Conservation (phyloP, 2,888 invertebrate species). For the Diaphora mendica region DNA sequence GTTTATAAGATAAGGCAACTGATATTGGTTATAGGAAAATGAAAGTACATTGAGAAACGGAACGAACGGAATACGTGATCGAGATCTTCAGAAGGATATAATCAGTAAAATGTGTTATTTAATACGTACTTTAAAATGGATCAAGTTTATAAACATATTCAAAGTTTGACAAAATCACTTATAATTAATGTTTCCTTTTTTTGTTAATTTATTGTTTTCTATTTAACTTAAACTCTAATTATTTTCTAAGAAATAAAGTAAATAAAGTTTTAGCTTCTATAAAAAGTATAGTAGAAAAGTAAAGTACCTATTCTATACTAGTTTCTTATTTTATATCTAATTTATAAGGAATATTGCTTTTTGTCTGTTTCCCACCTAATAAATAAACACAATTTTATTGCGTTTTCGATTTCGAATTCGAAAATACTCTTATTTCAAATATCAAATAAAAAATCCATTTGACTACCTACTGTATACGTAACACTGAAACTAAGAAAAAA, state of each 20-base stretch:
- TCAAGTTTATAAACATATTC: too few species aligned
- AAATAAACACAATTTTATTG: not conserved
- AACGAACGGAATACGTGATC: not conserved
- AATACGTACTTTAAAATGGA: not conserved
- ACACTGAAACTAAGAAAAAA: not conserved
- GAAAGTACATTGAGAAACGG: too few species aligned
- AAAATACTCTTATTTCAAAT: not conserved
- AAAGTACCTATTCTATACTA: not conserved
- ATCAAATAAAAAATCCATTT: not conserved
- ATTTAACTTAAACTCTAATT: not conserved
- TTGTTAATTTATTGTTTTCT: too few species aligned
- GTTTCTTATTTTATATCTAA: not conserved
- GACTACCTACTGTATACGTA: not conserved
- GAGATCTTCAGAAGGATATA: not conserved
- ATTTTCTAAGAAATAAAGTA: too few species aligned
- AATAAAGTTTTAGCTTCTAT: not conserved
- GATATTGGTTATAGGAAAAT: conserved; percentile 6
- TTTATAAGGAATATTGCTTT: not conserved
- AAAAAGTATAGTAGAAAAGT: not conserved
- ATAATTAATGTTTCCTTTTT: too few species aligned
- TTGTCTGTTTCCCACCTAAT: not conserved
- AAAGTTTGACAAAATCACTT: not conserved
- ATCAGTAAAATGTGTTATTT: not conserved
- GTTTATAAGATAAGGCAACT: conserved; percentile 3
- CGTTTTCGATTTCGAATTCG: not conserved